Percentiles rank a stretch among this genome's conserved stretches.
Evolutionary conservation across 2,888 invertebrate species (phyloP).

Genomic region (Tenodera sinensis): DNA sequence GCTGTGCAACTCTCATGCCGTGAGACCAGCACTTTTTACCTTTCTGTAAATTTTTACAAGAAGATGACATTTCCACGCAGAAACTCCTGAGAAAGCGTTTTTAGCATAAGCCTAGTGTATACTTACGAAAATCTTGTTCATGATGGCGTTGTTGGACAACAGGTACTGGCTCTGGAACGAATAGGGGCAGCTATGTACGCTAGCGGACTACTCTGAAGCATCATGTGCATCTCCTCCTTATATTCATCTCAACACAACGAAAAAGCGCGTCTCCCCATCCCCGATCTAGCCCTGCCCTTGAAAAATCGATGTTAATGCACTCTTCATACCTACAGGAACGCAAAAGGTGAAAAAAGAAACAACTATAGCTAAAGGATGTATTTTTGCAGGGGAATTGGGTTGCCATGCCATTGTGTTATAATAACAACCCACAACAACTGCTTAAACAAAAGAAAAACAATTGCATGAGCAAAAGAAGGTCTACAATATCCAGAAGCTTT

Average conservation of each 20-base stretch:
- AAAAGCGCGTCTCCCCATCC: neutral
- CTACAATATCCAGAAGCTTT: neutral
- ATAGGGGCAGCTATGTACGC: neutral
- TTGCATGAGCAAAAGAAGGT: neutral
- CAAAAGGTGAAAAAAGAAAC: neutral
- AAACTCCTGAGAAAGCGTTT: too few relatives aligned
- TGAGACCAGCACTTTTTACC: too few relatives aligned
- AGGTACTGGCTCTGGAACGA: neutral
- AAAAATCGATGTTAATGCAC: neutral
- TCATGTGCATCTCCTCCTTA: neutral
- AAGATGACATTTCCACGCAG: too few relatives aligned
- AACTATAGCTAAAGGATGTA: neutral
- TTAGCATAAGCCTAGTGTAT: neutral
- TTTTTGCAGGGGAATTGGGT: neutral
- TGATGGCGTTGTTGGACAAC: neutral
- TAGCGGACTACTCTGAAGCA: neutral
- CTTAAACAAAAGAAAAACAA: neutral
- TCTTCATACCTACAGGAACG: neutral
- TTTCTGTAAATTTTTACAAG: too few relatives aligned
- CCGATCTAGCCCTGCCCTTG: neutral
- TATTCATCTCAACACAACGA: neutral
- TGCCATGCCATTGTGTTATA: neutral
- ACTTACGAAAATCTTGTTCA: neutral
- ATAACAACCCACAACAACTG: neutral
- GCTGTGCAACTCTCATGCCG: too few relatives aligned